A percentile compares a stretch with the other conserved stretches of the same genome.
Evolutionary conservation across 2,888 invertebrate species (phyloP).

Genomic region (Acanthosepion lycidas): DNA sequence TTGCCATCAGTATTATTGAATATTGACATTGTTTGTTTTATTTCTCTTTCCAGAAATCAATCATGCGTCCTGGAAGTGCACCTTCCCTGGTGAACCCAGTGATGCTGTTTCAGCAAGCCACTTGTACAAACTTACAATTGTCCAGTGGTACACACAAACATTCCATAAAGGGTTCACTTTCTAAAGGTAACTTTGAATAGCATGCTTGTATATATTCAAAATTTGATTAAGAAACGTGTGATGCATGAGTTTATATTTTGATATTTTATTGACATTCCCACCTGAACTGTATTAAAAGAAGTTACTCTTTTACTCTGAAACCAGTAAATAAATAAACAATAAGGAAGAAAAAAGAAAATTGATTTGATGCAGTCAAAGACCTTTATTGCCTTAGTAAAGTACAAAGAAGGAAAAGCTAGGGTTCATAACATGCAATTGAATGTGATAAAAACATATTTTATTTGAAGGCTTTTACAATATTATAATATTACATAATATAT

Average conservation of each 20-base stretch:
- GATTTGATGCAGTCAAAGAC: neutral
- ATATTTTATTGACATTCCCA: neutral
- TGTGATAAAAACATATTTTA: neutral
- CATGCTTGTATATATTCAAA: no score
- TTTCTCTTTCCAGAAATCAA: conserved; percentile 48
- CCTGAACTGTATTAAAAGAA: neutral
- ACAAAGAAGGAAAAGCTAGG: neutral
- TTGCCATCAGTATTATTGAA: neutral
- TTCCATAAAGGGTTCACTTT: conserved; percentile 57
- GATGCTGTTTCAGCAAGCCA: conserved; percentile 57
- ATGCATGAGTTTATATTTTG: neutral
- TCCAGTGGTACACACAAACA: conserved; percentile 54
- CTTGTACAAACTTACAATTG: conserved; percentile 48
- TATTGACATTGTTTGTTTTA: neutral
- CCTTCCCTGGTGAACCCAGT: conserved; percentile 58
- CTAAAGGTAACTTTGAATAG: conserved; percentile 52
- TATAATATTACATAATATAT: no score
- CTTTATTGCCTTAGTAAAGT: neutral
- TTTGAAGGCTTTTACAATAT: no score
- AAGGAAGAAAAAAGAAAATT: neutral
- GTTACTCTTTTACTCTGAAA: neutral
- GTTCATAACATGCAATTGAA: neutral
- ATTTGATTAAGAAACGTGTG: no score
- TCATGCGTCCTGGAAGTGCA: conserved; percentile 59
- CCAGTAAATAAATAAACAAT: neutral